A percentile compares a stretch with the other conserved stretches of the same genome.
phyloP scores from a whole-genome alignment of 2,797 vertebrate genomes.

The Erpetoichthys calabaricus region DNA sequence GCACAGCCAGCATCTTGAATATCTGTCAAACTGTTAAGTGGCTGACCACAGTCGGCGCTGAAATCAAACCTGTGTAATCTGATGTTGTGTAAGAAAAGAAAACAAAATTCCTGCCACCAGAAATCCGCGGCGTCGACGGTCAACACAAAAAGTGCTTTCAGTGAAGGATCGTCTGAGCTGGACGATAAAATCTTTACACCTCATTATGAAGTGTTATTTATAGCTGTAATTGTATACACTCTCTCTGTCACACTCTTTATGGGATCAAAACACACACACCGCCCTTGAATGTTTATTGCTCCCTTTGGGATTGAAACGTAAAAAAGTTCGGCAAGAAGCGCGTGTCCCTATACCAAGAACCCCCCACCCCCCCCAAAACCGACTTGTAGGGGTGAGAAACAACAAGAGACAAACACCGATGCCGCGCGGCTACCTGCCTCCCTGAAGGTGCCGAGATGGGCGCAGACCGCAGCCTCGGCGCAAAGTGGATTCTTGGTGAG shows the following conservation, averaged over 20 bases:
- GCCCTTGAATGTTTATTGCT: not conserved
- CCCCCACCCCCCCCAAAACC: constrained; percentile 19
- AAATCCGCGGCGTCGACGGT: constrained; percentile 36
- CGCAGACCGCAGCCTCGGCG: too few relatives aligned
- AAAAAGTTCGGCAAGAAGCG: not conserved
- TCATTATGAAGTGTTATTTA: constrained; percentile 39
- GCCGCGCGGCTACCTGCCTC: too few relatives aligned
- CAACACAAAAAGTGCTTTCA: constrained; percentile 27
- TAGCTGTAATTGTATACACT: constrained; percentile 30
- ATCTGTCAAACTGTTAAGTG: constrained; percentile 84
- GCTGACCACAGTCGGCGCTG: constrained; percentile 66
- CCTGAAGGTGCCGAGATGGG: too few relatives aligned
- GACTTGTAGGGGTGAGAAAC: constrained; percentile 26
- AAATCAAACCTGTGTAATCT: constrained; percentile 81
- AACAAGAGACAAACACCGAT: too few relatives aligned
- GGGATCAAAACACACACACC: not conserved
- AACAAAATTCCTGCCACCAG: constrained; percentile 48
- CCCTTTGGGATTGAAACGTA: not conserved
- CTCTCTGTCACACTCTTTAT: not conserved
- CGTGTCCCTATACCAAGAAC: too few relatives aligned
- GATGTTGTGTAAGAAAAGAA: constrained; percentile 68
- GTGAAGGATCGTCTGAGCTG: constrained; percentile 19
- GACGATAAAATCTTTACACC: constrained; percentile 52
- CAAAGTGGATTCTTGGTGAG: not conserved
- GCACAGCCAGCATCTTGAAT: constrained; percentile 48